Conservation (phyloP, 37 sponge, comb jelly and placozoan genomes). For the Cladorhizidae sp. region DNA sequence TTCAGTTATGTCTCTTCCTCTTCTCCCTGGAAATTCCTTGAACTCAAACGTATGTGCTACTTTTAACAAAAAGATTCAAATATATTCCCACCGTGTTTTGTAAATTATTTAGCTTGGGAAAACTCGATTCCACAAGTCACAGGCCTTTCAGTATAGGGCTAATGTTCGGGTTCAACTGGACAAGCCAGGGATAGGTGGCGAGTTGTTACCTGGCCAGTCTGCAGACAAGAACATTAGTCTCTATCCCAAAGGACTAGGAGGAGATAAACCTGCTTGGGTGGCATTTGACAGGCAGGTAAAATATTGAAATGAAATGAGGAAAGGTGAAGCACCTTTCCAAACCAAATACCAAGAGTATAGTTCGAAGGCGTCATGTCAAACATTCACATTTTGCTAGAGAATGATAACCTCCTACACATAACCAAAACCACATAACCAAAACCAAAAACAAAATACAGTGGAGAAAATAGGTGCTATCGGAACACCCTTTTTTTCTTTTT, state of each 20-base stretch:
- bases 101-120: constrained; percentile 72
- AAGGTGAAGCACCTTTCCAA: too few relatives aligned
- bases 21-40: constrained; percentile 93
- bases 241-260: constrained; percentile 85
- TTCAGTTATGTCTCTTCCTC: constrained; percentile 84
- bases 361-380: too few relatives aligned
- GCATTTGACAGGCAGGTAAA: constrained; percentile 94
- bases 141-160: constrained; percentile 83
- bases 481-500: too few relatives aligned
- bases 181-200: constrained; percentile 92
- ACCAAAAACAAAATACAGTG: too few relatives aligned
- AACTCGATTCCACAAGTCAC: constrained; percentile 89
- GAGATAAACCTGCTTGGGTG: constrained; percentile 93
- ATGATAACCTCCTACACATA: neutral
- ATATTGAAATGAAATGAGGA: too few relatives aligned
- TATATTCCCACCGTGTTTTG: neutral
- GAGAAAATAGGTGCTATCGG: too few relatives aligned
- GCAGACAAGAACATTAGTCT: constrained; percentile 56
- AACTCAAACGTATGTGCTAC: constrained; percentile 80
- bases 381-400: neutral
- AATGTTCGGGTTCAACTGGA: constrained; percentile 68
- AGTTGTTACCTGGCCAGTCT: constrained; percentile 69
- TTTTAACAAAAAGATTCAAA: neutral
- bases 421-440: too few relatives aligned
- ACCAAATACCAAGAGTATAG: too few relatives aligned